Evolutionary conservation across 2,888 invertebrate species (phyloP).

Genomic region (Plagiodera versicolora): DNA sequence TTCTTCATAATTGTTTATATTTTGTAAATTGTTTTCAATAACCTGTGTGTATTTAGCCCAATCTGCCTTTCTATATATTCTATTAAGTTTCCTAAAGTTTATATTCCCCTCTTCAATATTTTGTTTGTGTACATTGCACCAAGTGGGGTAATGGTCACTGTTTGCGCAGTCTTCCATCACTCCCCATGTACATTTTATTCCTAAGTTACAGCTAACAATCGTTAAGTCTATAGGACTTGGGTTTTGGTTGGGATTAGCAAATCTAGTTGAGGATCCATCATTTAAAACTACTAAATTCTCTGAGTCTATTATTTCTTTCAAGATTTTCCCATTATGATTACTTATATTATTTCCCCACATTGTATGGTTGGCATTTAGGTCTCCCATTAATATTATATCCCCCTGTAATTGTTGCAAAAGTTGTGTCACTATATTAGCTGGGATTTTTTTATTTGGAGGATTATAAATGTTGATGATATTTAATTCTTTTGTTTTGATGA

Average conservation of each 20-base stretch:
- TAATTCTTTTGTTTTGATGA: neutral
- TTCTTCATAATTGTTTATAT: neutral
- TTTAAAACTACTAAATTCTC: conserved; percentile 2
- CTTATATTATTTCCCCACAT: neutral
- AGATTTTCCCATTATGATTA: neutral
- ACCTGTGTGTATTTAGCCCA: neutral
- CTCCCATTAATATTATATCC: conserved; percentile 6
- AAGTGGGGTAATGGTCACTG: conserved; percentile 3
- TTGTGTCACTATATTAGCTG: neutral
- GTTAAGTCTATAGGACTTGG: conserved; percentile 15
- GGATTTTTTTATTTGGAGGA: conserved; percentile 4
- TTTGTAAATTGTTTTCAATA: neutral
- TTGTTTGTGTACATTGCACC: neutral
- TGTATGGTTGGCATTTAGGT: conserved; percentile 2
- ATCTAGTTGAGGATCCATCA: conserved; percentile 13
- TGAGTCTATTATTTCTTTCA: neutral
- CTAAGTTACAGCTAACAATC: conserved; percentile 2
- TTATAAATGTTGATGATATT: conserved; percentile 12
- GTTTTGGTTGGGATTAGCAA: neutral
- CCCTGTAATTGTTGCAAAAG: neutral
- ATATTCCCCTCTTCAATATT: neutral
- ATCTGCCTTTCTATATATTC: neutral
- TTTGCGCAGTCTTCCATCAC: neutral
- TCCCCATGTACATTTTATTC: neutral
- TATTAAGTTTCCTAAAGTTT: neutral